These are phyloP conservation scores for Perdita meconis DNA, from an alignment of 2,888 invertebrate species.

Conservation along the genomic window DNA sequence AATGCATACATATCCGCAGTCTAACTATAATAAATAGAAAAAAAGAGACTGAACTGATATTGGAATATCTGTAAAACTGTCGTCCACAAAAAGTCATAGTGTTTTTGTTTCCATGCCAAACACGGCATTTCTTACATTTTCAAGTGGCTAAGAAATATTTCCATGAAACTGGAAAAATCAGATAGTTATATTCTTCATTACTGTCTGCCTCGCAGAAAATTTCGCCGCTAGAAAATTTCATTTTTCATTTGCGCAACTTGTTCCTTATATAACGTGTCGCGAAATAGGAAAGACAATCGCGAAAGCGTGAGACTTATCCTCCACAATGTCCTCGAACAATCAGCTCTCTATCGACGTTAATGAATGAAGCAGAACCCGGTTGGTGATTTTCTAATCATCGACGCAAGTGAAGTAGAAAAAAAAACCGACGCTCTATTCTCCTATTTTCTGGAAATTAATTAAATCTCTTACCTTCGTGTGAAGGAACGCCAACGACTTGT, in stretches of 20 bases:
- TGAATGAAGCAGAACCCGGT: conserved; percentile 2
- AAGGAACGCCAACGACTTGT: conserved; percentile 97
- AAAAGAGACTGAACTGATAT: no score
- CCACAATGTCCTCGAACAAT: conserved; percentile 33
- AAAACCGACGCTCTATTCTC: not conserved
- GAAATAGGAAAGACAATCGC: conserved; percentile 43
- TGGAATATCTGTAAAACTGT: no score
- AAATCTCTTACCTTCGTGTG: conserved; percentile 91
- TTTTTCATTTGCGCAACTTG: conserved; percentile 36
- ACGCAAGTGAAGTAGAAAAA: not conserved
- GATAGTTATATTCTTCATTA: not conserved
- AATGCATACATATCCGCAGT: no score
- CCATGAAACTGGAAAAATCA: no score
- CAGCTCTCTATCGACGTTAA: conserved; percentile 17
- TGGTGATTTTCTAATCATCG: conserved; percentile 11
- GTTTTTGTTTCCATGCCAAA: no score
- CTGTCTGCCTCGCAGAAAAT: conserved; percentile 1
- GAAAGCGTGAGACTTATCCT: conserved; percentile 53
- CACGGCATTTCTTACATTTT: no score
- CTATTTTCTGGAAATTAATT: conserved; percentile 7
- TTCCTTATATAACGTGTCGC: conserved; percentile 33
- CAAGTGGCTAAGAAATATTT: no score
- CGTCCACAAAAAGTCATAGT: no score
- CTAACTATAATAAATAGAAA: no score
- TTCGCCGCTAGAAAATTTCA: conserved; percentile 32